These are phyloP conservation scores for Napeogenes inachia DNA, from an alignment of 2,888 invertebrate genomes.

Conservation along the genomic window DNA sequence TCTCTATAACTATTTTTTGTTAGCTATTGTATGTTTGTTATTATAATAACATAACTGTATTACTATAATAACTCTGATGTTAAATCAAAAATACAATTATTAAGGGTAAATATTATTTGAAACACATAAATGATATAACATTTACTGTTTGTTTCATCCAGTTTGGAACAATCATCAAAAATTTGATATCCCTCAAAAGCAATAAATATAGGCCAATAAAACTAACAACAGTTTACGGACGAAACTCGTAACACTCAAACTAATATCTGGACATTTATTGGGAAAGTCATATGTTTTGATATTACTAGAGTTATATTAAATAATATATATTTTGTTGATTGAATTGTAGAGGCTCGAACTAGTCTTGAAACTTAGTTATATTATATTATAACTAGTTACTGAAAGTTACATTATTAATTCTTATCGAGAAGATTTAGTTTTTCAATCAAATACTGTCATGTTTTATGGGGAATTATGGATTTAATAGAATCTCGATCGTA, in stretches of 20 bases:
- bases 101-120: no score
- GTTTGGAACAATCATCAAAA: no score
- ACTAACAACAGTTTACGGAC: constrained; percentile 29
- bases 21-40: no score
- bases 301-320: background rate
- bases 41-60: no score
- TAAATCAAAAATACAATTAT: no score
- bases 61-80: no score
- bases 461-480: background rate
- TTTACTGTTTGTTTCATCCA: no score
- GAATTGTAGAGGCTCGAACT: background rate
- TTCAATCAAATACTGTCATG: background rate
- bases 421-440: background rate
- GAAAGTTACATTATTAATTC: background rate
- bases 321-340: constrained; percentile 3
- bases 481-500: no score
- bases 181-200: constrained; percentile 5
- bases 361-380: background rate
- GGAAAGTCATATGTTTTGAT: constrained; percentile 17
- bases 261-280: constrained; percentile 27
- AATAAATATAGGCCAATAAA: constrained; percentile 24
- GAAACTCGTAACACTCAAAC: constrained; percentile 29
- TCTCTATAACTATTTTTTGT: background rate
- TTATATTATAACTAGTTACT: background rate
- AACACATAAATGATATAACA: no score